These are phyloP conservation scores for Cnemophilus loriae DNA, from an alignment of 2,113 vertebrate species.

Conservation along the genomic window DNA sequence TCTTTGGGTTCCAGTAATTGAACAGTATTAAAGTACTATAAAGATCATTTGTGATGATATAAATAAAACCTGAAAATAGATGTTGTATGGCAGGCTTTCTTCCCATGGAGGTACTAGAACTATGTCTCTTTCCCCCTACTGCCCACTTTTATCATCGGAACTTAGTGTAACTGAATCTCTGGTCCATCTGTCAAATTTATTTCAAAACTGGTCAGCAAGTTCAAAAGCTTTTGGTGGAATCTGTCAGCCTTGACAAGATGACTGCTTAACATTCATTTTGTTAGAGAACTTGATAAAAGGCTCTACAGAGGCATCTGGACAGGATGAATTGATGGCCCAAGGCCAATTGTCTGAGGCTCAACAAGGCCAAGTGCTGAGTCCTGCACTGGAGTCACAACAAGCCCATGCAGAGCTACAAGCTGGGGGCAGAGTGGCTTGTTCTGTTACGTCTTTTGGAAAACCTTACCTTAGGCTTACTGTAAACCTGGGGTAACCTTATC, in stretches of 20 bases:
- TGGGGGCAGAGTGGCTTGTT: background rate
- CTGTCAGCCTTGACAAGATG: background rate
- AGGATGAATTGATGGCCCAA: background rate
- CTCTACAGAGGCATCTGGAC: background rate
- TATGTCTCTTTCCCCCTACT: background rate
- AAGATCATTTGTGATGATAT: background rate
- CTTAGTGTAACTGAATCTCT: background rate
- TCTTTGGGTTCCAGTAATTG: background rate
- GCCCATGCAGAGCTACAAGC: background rate
- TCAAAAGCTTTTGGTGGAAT: background rate
- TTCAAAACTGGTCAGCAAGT: background rate
- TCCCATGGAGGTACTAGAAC: background rate
- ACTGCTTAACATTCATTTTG: background rate
- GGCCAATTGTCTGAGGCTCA: background rate
- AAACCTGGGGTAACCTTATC: background rate
- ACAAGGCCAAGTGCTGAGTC: background rate
- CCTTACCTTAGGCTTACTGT: background rate
- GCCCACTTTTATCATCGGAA: fast-evolving
- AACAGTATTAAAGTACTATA: background rate
- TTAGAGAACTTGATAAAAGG: background rate
- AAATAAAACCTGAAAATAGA: background rate
- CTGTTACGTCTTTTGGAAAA: background rate
- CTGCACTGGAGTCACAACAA: background rate
- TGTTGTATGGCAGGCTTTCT: background rate
- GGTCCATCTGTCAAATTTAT: background rate